phyloP scores from a whole-genome alignment of 2,113 vertebrate species.

The Oryzias woworae region DNA sequence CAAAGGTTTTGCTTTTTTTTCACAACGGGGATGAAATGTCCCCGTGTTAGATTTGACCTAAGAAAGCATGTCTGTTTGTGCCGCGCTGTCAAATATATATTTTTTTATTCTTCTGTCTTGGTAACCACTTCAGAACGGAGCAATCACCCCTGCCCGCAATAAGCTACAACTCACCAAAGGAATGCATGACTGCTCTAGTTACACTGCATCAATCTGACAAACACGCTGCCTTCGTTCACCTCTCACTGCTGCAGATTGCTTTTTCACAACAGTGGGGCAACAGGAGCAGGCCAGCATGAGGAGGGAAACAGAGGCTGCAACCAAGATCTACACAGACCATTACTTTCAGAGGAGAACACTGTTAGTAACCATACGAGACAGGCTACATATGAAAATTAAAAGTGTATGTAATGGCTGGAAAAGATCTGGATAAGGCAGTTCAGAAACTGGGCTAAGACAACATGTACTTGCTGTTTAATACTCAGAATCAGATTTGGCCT shows the following conservation, averaged over 20 bases:
- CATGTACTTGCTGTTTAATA: no score
- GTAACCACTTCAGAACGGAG: conserved; percentile 11
- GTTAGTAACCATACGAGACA: neutral
- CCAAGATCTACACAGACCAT: neutral
- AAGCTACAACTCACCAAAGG: conserved; percentile 33
- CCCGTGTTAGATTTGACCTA: no score
- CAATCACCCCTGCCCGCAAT: conserved; percentile 42
- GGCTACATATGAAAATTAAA: neutral
- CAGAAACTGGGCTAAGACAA: no score
- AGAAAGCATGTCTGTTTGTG: no score
- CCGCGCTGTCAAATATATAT: no score
- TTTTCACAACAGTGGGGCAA: neutral
- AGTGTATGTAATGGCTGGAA: no score
- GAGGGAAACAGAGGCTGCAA: conserved; percentile 4
- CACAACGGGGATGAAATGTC: no score
- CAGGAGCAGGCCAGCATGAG: neutral
- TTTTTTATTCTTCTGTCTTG: neutral
- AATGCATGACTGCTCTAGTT: conserved; percentile 33
- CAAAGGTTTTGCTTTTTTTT: no score
- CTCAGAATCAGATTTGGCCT: no score
- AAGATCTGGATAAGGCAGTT: no score
- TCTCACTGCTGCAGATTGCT: conserved; percentile 9
- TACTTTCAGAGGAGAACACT: neutral
- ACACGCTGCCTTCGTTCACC: conserved; percentile 26
- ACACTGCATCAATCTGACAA: conserved; percentile 18